These are phyloP conservation scores for Aphelocoma californica DNA, from an alignment of 2,797 vertebrate genomes.

Conservation along the genomic window DNA sequence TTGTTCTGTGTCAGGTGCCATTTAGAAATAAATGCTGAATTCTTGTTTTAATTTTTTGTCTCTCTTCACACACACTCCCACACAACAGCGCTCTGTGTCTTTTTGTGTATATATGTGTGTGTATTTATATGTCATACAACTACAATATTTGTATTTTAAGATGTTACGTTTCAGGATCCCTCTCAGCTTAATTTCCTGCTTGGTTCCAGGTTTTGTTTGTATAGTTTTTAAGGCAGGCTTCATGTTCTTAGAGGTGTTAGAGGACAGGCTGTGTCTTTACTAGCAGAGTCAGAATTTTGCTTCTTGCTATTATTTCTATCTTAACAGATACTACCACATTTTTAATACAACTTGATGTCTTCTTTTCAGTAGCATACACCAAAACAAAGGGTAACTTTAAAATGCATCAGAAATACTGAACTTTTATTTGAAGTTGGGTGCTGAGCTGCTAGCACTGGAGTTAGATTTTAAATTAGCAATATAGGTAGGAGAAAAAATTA, in stretches of 20 bases:
- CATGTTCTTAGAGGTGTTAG: neutral
- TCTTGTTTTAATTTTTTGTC: neutral
- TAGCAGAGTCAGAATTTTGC: neutral
- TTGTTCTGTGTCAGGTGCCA: neutral
- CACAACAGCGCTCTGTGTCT: neutral
- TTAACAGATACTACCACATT: neutral
- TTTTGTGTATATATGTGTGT: neutral
- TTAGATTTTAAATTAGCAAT: neutral
- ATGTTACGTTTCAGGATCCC: neutral
- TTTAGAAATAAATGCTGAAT: neutral
- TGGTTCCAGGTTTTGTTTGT: neutral
- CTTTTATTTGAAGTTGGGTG: neutral
- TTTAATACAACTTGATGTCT: neutral
- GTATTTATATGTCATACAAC: neutral
- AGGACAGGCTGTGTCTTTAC: neutral
- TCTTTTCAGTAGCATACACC: neutral
- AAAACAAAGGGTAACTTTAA: neutral
- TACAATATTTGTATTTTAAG: neutral
- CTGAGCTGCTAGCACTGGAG: neutral
- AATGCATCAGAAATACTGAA: neutral
- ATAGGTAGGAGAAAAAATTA: neutral
- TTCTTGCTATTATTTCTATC: neutral
- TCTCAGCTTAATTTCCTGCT: neutral
- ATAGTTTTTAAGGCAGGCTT: neutral
- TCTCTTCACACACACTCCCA: neutral